These are phyloP conservation scores for Escarpia spicata DNA, from an alignment of 2,888 invertebrate species.

Conservation along the genomic window DNA sequence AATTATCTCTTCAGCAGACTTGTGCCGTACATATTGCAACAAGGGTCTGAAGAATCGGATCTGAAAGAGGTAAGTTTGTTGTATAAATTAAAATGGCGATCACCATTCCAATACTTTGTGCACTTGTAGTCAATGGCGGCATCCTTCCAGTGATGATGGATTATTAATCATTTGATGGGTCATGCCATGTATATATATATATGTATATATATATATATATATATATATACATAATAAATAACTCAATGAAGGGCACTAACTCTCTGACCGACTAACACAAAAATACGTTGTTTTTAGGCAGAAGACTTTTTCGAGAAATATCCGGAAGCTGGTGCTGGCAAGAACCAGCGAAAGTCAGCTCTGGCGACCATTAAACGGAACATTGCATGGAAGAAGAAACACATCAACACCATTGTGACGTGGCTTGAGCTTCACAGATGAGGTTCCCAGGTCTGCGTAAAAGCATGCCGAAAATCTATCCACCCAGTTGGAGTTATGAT, in stretches of 20 bases:
- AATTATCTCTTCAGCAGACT: not conserved
- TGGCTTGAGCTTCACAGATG: slow-evolving; percentile 48
- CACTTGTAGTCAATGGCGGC: too few species aligned
- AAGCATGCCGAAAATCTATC: not conserved
- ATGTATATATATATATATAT: too few species aligned
- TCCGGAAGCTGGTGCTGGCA: slow-evolving; percentile 89
- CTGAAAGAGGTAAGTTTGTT: not conserved
- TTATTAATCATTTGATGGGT: too few species aligned
- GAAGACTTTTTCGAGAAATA: slow-evolving; percentile 79
- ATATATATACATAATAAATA: too few species aligned
- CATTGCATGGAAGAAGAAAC: slow-evolving; percentile 79
- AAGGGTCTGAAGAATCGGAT: not conserved
- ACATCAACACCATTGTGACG: slow-evolving; percentile 64
- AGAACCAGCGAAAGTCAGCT: slow-evolving; percentile 77
- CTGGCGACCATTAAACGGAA: slow-evolving; percentile 82
- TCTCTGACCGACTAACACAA: not conserved
- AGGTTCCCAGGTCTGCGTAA: not conserved
- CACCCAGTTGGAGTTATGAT: not conserved
- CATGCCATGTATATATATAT: too few species aligned
- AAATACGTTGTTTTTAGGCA: slow-evolving; percentile 70
- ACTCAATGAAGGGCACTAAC: not conserved
- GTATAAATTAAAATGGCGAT: not conserved
- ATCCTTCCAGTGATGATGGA: too few species aligned
- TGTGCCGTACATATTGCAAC: not conserved
- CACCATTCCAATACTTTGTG: too few species aligned